These are phyloP conservation scores for Enteromius trimaculatus DNA, from an alignment of 2,797 vertebrate genomes.

Conservation along the genomic window DNA sequence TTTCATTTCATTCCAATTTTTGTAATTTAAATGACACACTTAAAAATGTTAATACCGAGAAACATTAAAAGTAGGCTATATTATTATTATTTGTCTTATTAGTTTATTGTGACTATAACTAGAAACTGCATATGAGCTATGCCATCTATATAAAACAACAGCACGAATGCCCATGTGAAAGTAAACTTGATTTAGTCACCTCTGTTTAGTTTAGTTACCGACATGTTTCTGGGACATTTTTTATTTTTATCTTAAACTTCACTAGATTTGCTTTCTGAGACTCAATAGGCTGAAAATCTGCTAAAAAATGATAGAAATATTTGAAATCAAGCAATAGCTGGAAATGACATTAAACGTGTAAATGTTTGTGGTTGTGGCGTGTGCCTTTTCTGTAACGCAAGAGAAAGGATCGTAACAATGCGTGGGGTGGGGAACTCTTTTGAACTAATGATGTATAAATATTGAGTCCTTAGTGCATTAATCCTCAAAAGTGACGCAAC, in stretches of 20 bases:
- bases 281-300: background rate
- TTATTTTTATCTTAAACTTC: background rate
- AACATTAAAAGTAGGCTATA: background rate
- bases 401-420: constrained; percentile 21
- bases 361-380: constrained; percentile 30
- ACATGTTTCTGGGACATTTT: background rate
- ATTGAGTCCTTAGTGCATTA: constrained; percentile 35
- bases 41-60: background rate
- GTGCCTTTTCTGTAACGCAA: constrained; percentile 1
- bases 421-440: constrained; percentile 8
- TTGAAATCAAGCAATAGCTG: background rate
- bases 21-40: too few species aligned
- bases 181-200: background rate
- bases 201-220: background rate
- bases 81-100: background rate
- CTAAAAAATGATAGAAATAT: background rate
- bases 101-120: background rate
- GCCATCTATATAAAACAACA: background rate
- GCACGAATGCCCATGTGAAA: background rate
- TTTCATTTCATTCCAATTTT: too few species aligned
- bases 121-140: background rate
- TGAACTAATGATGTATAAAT: constrained; percentile 51
- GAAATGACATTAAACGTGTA: background rate
- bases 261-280: background rate
- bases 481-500: constrained; percentile 30